Conservation (phyloP, 2,797 vertebrate species). For the Jordanella pulchra region DNA sequence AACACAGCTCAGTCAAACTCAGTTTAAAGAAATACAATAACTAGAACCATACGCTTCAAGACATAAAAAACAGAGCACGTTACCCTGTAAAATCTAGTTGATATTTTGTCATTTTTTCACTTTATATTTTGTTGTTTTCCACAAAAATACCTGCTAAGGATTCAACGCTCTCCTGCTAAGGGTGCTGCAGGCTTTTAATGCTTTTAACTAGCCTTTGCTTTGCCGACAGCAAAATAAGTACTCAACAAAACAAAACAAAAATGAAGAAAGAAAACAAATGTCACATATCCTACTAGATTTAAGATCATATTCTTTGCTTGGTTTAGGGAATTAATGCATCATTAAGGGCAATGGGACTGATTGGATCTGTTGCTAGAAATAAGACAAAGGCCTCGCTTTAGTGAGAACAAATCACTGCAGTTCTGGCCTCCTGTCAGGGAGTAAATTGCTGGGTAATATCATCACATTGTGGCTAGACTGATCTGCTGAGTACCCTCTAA, state of each 20-base stretch:
- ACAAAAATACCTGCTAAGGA: not conserved
- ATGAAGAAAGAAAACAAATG: not conserved
- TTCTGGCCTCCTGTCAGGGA: conserved; percentile 38
- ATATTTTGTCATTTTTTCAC: not conserved
- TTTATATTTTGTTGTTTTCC: not conserved
- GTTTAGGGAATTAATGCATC: conserved; percentile 22
- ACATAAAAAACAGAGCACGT: not conserved
- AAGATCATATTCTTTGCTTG: conserved; percentile 16
- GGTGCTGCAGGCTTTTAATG: not conserved
- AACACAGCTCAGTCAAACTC: not conserved
- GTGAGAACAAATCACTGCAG: conserved; percentile 24
- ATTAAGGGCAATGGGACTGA: conserved; percentile 21
- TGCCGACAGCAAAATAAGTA: not conserved
- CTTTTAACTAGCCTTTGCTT: conserved; percentile 8
- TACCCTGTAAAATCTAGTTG: not conserved
- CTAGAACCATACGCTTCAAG: not conserved
- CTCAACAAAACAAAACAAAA: too few species aligned
- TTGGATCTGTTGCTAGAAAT: conserved; percentile 39
- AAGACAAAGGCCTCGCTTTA: conserved; percentile 32
- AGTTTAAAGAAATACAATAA: not conserved
- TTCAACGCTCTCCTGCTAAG: not conserved
- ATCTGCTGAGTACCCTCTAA: conserved; percentile 29
- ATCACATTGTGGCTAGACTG: conserved; percentile 34
- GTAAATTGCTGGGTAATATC: conserved; percentile 53
- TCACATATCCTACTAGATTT: conserved; percentile 1